phyloP scores from a whole-genome alignment of 1,140 invertebrate genomes.

The Pararge aegeria region DNA sequence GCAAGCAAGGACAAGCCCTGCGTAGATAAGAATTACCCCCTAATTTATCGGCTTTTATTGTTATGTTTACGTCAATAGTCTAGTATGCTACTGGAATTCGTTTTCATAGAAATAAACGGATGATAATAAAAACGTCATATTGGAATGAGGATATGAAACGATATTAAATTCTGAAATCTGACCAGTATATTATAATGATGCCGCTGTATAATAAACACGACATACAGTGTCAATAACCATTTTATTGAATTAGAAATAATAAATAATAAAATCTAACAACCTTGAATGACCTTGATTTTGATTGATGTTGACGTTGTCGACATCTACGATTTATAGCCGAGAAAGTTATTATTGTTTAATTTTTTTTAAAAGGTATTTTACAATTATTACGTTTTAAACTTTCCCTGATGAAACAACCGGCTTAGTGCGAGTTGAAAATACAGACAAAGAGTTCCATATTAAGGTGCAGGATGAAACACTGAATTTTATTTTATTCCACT shows the following conservation, averaged over 20 bases:
- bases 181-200: background rate
- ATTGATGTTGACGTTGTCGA: background rate
- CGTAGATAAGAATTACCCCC: background rate
- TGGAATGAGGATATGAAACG: background rate
- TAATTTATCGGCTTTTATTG: background rate
- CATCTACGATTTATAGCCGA: background rate
- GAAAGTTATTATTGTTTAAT: background rate
- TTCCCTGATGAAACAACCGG: background rate
- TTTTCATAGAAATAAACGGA: slow-evolving; percentile 4
- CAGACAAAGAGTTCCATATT: too few species aligned
- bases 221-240: too few species aligned
- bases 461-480: too few species aligned
- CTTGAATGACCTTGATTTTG: slow-evolving; percentile 1
- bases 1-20: background rate
- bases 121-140: background rate
- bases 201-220: too few species aligned
- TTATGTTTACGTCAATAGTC: background rate
- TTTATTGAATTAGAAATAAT: background rate
- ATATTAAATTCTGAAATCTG: background rate
- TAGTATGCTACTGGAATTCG: background rate
- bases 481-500: too few species aligned
- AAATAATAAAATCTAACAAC: slow-evolving; percentile 12
- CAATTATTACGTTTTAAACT: background rate
- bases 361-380: background rate
- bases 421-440: too few species aligned